These are phyloP conservation scores for Paradisaea rubra DNA, from an alignment of 2,113 vertebrate genomes.

Conservation along the genomic window DNA sequence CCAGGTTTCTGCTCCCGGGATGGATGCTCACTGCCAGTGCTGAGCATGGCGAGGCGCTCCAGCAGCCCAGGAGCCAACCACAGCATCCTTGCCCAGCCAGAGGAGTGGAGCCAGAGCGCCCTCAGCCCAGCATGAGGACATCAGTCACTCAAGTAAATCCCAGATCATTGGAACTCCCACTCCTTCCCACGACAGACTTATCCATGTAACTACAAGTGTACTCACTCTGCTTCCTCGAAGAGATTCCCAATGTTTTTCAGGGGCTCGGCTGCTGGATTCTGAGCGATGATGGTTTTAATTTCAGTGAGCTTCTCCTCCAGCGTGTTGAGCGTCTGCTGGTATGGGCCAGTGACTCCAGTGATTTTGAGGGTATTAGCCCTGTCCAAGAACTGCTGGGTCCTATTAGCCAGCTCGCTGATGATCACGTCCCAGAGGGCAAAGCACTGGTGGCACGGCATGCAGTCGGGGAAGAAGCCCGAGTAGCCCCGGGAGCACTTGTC, in stretches of 20 bases:
- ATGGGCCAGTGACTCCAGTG: slow-evolving; percentile 84
- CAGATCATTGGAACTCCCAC: neutral
- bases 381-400: slow-evolving; percentile 85
- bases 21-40: fast-evolving
- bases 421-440: slow-evolving; percentile 88
- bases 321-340: slow-evolving; percentile 76
- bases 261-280: slow-evolving; percentile 86
- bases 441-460: slow-evolving; percentile 89
- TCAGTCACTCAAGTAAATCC: neutral
- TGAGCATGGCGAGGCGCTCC: neutral
- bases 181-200: neutral
- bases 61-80: neutral
- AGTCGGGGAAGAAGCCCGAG: slow-evolving; percentile 86
- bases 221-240: slow-evolving; percentile 90
- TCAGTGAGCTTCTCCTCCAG: slow-evolving; percentile 81
- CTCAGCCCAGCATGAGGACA: neutral
- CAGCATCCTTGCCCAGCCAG: fast-evolving
- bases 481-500: slow-evolving; percentile 88
- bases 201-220: neutral
- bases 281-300: slow-evolving; percentile 78
- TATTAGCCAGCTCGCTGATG: slow-evolving; percentile 83
- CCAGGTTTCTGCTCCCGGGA: neutral
- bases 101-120: fast-evolving
- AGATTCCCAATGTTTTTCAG: slow-evolving; percentile 85
- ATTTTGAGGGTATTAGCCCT: slow-evolving; percentile 85